Conservation (phyloP, 2,888 invertebrate genomes). For the Antheraea assamensis region DNA sequence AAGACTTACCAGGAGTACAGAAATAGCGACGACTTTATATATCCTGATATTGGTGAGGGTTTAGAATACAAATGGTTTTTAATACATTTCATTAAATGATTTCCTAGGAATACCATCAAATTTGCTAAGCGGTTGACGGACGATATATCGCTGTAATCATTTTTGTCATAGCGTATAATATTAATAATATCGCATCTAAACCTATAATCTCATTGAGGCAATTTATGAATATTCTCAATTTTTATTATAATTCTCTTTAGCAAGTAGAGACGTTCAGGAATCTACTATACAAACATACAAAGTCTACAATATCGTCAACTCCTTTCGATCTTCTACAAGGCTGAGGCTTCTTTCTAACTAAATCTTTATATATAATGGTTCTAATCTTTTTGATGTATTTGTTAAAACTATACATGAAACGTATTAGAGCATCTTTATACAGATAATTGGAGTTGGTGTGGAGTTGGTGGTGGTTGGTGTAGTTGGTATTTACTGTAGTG, state of each 20-base stretch:
- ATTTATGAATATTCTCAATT: background rate
- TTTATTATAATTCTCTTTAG: background rate
- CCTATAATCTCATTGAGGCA: background rate
- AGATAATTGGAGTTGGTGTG: too few relatives aligned
- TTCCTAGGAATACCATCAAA: background rate
- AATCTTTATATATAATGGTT: background rate
- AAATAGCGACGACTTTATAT: slow-evolving; percentile 64
- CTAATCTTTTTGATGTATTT: background rate
- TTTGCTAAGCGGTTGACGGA: background rate
- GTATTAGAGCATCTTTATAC: too few relatives aligned
- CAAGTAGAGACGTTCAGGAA: too few relatives aligned
- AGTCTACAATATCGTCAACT: too few relatives aligned
- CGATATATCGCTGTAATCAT: background rate
- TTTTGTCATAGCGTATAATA: background rate
- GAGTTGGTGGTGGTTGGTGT: too few relatives aligned
- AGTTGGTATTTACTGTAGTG: too few relatives aligned
- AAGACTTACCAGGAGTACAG: slow-evolving; percentile 80
- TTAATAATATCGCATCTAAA: background rate
- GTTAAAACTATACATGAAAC: background rate
- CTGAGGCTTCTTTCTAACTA: background rate
- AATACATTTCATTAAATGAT: background rate
- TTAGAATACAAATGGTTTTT: background rate
- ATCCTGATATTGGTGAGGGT: slow-evolving; percentile 81
- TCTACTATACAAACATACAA: too few relatives aligned
- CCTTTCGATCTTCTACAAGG: background rate